phyloP scores from a whole-genome alignment of 2,888 invertebrate genomes.

The Gasteruption jaculator region DNA sequence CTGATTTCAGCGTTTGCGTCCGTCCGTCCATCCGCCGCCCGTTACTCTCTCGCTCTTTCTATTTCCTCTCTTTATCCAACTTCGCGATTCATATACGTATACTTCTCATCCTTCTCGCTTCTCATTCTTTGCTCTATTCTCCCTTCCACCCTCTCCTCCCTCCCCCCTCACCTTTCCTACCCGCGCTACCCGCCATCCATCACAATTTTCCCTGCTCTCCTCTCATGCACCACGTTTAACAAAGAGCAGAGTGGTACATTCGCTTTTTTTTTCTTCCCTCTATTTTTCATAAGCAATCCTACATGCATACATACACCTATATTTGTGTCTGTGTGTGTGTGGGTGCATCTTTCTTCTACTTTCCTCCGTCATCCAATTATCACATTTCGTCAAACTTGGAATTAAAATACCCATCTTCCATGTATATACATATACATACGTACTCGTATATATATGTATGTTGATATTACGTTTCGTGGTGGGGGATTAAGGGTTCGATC shows the following conservation, averaged over 20 bases:
- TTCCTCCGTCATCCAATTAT: too few relatives aligned
- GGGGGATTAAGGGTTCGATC: too few relatives aligned
- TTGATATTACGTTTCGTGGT: constrained; percentile 16
- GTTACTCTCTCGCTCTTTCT: constrained; percentile 13
- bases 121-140: not conserved
- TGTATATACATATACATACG: not conserved
- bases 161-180: not conserved
- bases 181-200: not conserved
- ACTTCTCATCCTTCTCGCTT: not conserved
- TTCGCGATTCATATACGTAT: too few relatives aligned
- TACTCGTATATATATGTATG: constrained; percentile 3
- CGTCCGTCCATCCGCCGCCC: constrained; percentile 34
- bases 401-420: too few relatives aligned
- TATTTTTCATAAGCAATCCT: constrained; percentile 15
- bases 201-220: constrained; percentile 3
- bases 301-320: constrained; percentile 9
- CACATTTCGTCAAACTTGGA: too few relatives aligned
- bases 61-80: constrained; percentile 10
- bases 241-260: not conserved
- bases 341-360: too few relatives aligned
- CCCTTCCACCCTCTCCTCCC: not conserved
- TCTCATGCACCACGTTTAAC: not conserved
- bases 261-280: not conserved
- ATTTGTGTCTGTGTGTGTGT: constrained; percentile 10
- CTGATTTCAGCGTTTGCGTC: constrained; percentile 50